phyloP scores from a whole-genome alignment of 35 echinoderm and acorn worm species.

The Ophiothrix spiculata region DNA sequence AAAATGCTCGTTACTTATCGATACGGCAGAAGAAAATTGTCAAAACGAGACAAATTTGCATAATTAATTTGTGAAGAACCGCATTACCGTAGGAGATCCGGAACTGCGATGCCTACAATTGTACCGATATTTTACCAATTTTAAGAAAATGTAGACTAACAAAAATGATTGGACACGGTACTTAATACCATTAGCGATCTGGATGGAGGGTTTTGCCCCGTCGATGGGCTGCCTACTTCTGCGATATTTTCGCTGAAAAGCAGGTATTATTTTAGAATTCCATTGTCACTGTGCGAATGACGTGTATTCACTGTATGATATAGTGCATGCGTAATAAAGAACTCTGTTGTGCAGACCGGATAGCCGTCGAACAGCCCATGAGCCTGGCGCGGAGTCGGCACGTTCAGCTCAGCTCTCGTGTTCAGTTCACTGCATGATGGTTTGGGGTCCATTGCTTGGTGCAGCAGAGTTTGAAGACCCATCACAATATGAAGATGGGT shows the following conservation, averaged over 20 bases:
- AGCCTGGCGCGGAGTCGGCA: too few relatives aligned
- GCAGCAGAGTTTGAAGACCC: too few relatives aligned
- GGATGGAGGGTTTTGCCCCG: constrained; percentile 99
- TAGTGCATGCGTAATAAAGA: background rate
- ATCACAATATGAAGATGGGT: too few relatives aligned
- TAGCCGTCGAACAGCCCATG: too few relatives aligned
- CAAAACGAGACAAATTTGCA: constrained; percentile 24
- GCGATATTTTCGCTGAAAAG: constrained; percentile 72
- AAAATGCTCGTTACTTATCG: background rate
- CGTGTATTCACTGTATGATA: background rate
- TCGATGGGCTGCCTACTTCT: constrained; percentile 83
- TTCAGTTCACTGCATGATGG: too few relatives aligned
- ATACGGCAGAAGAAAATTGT: background rate
- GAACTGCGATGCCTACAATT: background rate
- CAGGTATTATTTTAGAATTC: constrained; percentile 32
- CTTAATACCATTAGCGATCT: constrained; percentile 57
- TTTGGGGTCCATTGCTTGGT: too few relatives aligned
- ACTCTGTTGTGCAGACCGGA: too few relatives aligned
- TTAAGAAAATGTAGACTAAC: background rate
- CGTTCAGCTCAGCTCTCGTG: too few relatives aligned
- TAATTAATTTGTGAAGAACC: constrained; percentile 10
- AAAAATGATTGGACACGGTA: constrained; percentile 55
- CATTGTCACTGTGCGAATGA: background rate
- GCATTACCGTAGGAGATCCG: constrained; percentile 1
- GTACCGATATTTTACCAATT: constrained; percentile 1